Conservation (phyloP, 2,888 invertebrate genomes). For the Agrotis segetum region DNA sequence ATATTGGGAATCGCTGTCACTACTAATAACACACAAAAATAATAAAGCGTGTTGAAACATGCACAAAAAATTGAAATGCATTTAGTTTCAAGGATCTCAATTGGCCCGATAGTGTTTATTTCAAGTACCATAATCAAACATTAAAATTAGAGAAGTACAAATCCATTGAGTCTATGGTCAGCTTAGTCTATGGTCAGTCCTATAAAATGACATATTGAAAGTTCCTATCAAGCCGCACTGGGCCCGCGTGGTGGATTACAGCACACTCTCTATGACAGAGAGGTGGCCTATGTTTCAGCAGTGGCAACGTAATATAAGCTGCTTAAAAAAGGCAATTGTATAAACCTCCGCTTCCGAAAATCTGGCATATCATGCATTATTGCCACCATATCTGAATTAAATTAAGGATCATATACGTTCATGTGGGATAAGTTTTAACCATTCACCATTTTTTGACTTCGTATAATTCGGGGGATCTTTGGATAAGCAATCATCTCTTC, state of each 20-base stretch:
- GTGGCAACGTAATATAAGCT: too few relatives aligned
- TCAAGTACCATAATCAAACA: neutral
- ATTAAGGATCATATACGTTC: neutral
- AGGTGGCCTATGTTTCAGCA: too few relatives aligned
- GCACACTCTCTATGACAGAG: too few relatives aligned
- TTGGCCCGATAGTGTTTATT: constrained; percentile 7
- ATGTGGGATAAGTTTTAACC: neutral
- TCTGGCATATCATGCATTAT: too few relatives aligned
- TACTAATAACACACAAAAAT: neutral
- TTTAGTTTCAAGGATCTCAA: neutral
- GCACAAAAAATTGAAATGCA: neutral
- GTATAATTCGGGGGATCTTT: neutral
- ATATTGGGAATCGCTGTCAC: neutral
- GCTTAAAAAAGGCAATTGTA: too few relatives aligned
- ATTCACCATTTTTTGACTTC: neutral
- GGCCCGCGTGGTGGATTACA: too few relatives aligned
- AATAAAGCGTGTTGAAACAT: constrained; percentile 1
- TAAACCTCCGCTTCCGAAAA: too few relatives aligned
- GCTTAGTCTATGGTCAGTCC: neutral
- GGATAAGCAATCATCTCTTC: constrained; percentile 2
- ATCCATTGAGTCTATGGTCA: neutral
- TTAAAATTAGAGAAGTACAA: neutral
- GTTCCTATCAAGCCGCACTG: too few relatives aligned
- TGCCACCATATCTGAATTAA: too few relatives aligned
- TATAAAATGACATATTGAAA: too few relatives aligned